Evolutionary conservation across 2,888 invertebrate species (phyloP), one percentile per base, ranked within the genome.

Genomic region (Spicauda simplicius): DNA sequence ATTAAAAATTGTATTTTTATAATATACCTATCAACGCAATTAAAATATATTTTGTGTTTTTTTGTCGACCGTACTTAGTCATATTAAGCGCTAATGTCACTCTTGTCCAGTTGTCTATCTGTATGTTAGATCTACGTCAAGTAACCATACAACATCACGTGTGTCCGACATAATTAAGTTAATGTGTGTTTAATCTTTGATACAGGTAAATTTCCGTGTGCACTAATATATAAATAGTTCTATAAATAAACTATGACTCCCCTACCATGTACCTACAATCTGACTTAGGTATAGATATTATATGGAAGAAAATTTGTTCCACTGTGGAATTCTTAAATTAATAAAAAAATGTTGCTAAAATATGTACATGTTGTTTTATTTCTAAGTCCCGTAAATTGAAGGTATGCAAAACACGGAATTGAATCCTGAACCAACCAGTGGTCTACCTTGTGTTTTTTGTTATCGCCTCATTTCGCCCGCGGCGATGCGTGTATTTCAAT

Each of bases 301-400:
- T 87, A 90, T 87, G 87, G 85, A 90, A 83, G 81, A 87, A 81
- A 85, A 89, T 88, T 91, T 90, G 88, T 90, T 91, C 91, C 91
- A 85, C 83, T 91, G 93, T 92, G 93, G 91, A 92, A 92, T 91
- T 93, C 93, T 92, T 92, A 89, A 90, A 90, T 88, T 88, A 93
- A 93, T 93, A 93, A 93, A 93, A 91, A 93, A 93, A 92, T 93
- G 93, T 93, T 93, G 92, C 92, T 93, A 93, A 93, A 93, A 90
- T 90, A 86, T 64, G 55, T 66, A 70, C 72, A 77, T 74, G 78
- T 80, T 79, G 82, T 87, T 89, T 90, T 82, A 86, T 87, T 86
- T 78, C 25, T 50, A 20, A 20, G n/a, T 37, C 64, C 64, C 25
- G 45, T 45, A 45, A n/a, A 12, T 37, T 37, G 10, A 19, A 57